Evolutionary conservation across 1,140 invertebrate genomes (phyloP).

Genomic region (Cepaea nemoralis): DNA sequence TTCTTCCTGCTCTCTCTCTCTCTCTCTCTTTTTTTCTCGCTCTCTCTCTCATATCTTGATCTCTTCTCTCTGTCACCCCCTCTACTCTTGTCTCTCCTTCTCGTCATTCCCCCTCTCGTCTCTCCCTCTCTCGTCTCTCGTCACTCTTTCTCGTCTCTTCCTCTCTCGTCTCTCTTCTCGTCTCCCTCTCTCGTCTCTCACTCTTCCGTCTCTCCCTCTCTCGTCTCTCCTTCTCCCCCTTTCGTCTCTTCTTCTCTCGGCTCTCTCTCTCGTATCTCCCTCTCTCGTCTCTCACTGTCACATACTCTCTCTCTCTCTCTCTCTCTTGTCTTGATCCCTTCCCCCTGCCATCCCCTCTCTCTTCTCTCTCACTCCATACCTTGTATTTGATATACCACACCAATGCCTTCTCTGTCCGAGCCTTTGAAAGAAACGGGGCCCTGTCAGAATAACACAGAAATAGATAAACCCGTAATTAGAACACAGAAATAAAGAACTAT

Average conservation of each 20-base stretch:
- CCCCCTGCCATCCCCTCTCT: no score
- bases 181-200: neutral
- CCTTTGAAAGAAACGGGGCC: slow-evolving; percentile 88
- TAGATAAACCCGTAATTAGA: neutral
- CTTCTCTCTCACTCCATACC: slow-evolving; percentile 73
- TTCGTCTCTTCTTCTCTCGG: neutral
- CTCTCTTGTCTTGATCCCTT: neutral
- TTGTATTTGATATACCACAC: slow-evolving; percentile 88
- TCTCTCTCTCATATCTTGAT: neutral
- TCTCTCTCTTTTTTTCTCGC: neutral
- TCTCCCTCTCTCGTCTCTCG: no score
- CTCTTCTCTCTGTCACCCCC: neutral
- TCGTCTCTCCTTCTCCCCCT: neutral
- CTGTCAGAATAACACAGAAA: slow-evolving; percentile 73
- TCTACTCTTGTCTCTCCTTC: no score
- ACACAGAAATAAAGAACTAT: no score
- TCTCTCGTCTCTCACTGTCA: neutral
- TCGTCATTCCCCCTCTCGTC: no score
- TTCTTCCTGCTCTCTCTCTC: neutral
- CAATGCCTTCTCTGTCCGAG: slow-evolving; percentile 86
- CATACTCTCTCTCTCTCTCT: neutral
- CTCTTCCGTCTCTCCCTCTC: neutral
- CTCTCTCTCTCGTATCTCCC: neutral
- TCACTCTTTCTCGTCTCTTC: neutral
- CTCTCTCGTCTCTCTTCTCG: neutral